These are phyloP conservation scores for Zosterops pallidus DNA, from an alignment of 2,113 vertebrate genomes.

Conservation along the genomic window DNA sequence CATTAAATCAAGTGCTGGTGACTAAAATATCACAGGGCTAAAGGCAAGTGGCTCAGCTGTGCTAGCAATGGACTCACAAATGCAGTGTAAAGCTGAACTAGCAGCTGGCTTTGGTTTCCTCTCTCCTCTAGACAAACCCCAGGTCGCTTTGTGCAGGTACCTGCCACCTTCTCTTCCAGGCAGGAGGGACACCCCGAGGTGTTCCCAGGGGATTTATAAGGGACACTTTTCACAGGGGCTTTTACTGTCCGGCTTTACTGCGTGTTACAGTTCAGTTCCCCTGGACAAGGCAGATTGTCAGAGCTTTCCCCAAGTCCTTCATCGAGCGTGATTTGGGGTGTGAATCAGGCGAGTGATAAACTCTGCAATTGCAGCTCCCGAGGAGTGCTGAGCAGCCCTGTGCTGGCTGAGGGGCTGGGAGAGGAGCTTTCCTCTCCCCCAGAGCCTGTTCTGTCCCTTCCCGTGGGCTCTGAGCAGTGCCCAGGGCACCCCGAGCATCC, in stretches of 20 bases:
- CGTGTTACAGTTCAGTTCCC: not conserved
- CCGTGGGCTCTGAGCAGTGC: not conserved
- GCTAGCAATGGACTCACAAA: not conserved
- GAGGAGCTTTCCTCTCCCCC: not conserved
- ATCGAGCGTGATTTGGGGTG: not conserved
- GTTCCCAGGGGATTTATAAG: not conserved
- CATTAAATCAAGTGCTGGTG: not conserved
- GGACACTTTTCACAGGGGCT: not conserved
- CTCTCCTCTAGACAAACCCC: not conserved
- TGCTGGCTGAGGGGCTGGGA: not conserved
- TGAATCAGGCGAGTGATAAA: not conserved
- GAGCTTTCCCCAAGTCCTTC: not conserved
- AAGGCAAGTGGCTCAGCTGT: not conserved
- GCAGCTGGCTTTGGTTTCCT: not conserved
- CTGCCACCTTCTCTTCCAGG: not conserved
- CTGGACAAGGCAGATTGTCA: not conserved
- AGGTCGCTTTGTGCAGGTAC: not conserved
- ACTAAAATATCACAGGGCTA: not conserved
- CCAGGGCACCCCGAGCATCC: not conserved
- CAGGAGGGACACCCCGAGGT: not conserved
- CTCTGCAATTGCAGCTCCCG: not conserved
- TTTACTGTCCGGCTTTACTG: not conserved
- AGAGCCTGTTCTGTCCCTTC: not conserved
- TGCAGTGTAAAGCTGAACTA: not conserved
- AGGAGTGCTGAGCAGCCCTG: constrained; percentile 3